Conservation (phyloP, 2,797 vertebrate species). For the Epinephelus malabaricus region DNA sequence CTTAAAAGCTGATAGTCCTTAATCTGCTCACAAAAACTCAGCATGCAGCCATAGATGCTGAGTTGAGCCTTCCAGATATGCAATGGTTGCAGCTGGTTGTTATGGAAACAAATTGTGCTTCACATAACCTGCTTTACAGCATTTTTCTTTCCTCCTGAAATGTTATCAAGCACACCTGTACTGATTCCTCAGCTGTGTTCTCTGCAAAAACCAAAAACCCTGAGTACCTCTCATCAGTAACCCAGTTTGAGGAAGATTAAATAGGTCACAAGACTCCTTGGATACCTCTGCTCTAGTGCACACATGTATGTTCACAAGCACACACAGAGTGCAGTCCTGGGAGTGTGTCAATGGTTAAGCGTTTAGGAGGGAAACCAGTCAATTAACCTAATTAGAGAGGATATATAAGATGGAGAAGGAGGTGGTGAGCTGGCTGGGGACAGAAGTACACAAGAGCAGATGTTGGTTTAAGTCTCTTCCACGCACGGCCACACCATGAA, state of each 20-base stretch:
- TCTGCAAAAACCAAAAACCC: neutral
- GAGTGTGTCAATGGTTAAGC: conserved; percentile 25
- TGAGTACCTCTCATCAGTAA: conserved; percentile 10
- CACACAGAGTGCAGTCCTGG: neutral
- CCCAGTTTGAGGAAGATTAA: conserved; percentile 54
- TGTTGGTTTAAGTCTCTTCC: neutral
- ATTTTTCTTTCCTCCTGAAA: conserved; percentile 11
- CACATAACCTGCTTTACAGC: conserved; percentile 11
- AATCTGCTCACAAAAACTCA: conserved; percentile 9
- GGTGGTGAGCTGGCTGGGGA: conserved; percentile 1
- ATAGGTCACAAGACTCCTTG: conserved; percentile 54
- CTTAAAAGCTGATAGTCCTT: neutral
- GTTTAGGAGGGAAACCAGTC: conserved; percentile 32
- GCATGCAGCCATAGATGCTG: neutral
- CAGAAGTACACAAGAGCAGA: conserved; percentile 6
- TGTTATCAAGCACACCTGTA: conserved; percentile 20
- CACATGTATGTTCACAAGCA: conserved; percentile 1
- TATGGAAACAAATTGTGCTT: neutral
- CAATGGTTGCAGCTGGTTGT: neutral
- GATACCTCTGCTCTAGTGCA: conserved; percentile 11
- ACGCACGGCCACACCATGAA: neutral
- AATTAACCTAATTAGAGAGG: conserved; percentile 59
- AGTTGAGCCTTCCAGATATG: neutral
- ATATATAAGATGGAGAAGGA: conserved; percentile 15
- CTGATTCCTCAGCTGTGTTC: conserved; percentile 26